Base-by-base conservation (phyloP, 2,797 vertebrate species). In the Tenualosa ilisha region DNA sequence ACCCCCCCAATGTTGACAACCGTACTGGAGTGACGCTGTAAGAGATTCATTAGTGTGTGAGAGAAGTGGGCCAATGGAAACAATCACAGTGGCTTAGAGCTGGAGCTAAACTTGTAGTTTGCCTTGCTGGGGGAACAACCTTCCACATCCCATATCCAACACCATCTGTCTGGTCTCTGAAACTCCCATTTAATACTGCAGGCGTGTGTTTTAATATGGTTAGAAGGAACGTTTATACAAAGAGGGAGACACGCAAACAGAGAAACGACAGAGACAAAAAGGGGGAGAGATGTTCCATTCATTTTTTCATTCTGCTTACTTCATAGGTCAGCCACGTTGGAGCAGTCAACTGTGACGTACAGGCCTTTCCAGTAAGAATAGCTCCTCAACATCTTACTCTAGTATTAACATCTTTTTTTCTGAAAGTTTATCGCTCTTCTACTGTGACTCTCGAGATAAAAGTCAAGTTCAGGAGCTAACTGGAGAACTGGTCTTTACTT, bases 81-180 rank as follows among this genome's bases (percentile, higher is more conserved):
- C 89, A 51, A 82, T 22, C 11, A 56, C 75, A 85, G 51, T 81
- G 89, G 91, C 85, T 89, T 82, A 59, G 84, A 84, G 87, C 59
- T 83, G 82, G 56, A 90, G 85, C 88, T 91, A 68, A 87, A 89
- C 82, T 86, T 81, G 7, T 50, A 37, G 93, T 93, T 92, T 94
- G 91, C 86, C 90, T 91, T 93, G 90, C 24, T 37, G 49, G 89
- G 90, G 90, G 91, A 93, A 88, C 92, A 83, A 84, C 84, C 81
- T 86, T 88, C n/a, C 68, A 75, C 86, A 40, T 87, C 46, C 26
- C 59, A 84, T 65, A 88, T 6, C 54, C 54, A 87, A 86, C 12
- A 12, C 50, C 7, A 12, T 2, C 24, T 56, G 54, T 61, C 84
- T 24, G 51, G 68, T 61, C 81, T 82, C 56, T 49, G 84, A 89